Evolutionary conservation across 37 sponge, comb jelly and placozoan genomes (phyloP).

Genomic region (Haliclona indistincta): DNA sequence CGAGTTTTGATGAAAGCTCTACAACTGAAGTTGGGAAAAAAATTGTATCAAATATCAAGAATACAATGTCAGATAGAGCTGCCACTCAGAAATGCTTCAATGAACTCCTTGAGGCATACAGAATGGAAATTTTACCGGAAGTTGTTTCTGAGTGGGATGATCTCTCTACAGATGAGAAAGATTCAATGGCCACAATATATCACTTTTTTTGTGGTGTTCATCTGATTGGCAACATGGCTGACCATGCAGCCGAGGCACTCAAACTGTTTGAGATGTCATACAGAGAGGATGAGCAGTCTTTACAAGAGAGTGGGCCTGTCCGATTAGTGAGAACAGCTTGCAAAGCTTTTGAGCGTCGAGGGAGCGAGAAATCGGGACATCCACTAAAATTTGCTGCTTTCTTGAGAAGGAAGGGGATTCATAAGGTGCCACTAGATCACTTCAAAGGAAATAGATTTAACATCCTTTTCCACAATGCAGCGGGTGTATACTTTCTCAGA

Average conservation of each 20-base stretch:
- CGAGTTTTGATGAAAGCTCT: not conserved
- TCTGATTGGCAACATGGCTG: constrained; percentile 24
- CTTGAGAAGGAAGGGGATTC: not conserved
- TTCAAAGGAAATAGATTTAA: constrained; percentile 13
- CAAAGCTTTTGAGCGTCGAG: constrained; percentile 28
- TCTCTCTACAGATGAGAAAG: constrained; percentile 2
- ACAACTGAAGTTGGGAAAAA: not conserved
- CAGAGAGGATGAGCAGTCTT: not conserved
- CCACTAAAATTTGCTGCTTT: not conserved
- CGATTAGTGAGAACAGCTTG: constrained; percentile 29
- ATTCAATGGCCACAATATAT: not conserved
- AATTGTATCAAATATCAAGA: constrained; percentile 8
- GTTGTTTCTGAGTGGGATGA: constrained; percentile 19
- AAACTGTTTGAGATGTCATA: constrained; percentile 2
- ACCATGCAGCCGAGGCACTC: not conserved
- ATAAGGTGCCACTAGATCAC: not conserved
- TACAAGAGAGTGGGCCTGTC: constrained; percentile 3
- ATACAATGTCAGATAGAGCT: constrained; percentile 37
- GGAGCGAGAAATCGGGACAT: constrained; percentile 9
- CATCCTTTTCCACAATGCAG: constrained; percentile 5
- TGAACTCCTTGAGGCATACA: constrained; percentile 12
- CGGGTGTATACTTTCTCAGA: not conserved
- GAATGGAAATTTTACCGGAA: constrained; percentile 6
- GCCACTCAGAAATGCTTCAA: constrained; percentile 25
- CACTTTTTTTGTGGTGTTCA: constrained; percentile 42